Conservation (phyloP, 2,797 vertebrate genomes). For the Hozukius guyotensis region DNA sequence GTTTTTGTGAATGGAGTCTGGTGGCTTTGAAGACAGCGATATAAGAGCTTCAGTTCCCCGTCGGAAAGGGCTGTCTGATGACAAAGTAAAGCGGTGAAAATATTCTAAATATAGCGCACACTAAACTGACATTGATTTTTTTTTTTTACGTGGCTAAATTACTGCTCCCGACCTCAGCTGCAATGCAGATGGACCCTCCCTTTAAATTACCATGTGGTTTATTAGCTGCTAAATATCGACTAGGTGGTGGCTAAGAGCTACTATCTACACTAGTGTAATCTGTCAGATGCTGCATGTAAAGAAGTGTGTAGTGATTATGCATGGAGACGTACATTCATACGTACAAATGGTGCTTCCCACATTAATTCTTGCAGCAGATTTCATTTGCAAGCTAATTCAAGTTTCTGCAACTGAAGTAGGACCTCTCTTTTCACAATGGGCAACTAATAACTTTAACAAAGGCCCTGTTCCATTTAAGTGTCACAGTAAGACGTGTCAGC, state of each 20-base stretch:
- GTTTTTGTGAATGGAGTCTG: no score
- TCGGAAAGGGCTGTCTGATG: no score
- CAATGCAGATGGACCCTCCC: no score
- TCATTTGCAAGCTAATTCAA: neutral
- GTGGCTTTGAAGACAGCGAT: no score
- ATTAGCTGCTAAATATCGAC: neutral
- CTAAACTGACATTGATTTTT: no score
- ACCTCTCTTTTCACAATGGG: neutral
- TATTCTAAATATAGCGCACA: no score
- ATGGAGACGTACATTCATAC: neutral
- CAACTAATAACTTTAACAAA: slow-evolving; percentile 2
- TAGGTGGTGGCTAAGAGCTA: neutral
- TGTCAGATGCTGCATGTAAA: neutral
- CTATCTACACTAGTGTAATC: neutral
- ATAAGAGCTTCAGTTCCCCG: no score
- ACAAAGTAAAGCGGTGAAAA: no score
- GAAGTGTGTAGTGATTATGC: neutral
- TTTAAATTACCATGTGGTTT: neutral
- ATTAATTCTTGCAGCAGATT: neutral
- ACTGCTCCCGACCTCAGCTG: no score
- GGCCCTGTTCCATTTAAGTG: neutral
- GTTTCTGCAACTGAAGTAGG: neutral
- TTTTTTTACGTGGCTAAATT: no score
- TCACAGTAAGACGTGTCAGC: neutral
- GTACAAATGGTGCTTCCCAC: neutral